Evolutionary conservation across 1,140 invertebrate species (phyloP), one percentile per base, ranked within the genome.

Genomic region (Drosophila mayri): DNA sequence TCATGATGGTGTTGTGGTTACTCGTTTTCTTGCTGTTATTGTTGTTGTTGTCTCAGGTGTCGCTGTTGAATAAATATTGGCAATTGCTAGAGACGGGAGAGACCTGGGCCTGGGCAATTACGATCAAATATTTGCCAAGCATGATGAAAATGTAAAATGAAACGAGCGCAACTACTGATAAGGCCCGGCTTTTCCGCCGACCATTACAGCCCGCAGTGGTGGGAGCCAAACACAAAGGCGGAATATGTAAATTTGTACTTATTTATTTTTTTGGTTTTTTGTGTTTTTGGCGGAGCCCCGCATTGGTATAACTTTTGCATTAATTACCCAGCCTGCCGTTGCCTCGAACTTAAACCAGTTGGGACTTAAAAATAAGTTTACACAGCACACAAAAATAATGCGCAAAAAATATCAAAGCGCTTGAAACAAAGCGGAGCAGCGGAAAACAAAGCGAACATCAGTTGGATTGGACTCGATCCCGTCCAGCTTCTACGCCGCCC

Each of bases 61-160:
- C 61, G 61, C 32, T 28, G 55, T 46, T 76, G 16, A 54, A 60
- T 74, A 62, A 62, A 73, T 57, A 76, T 76, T 76, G 43, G 55
- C 37, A 61, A 58, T 60, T 60, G 38, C 43, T 54, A 54, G 50
- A 22, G 18, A 10, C 12, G 18, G 28, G 7, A 52, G 32, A 20
- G 50, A 59, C 41, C 28, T 49, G 49, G 57, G 57, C 35, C 49
- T 61, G 71, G 59, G 50, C 59, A 57, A 76, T 67, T 76, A 71
- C 37, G 46, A 52, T 73, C 54, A 84, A 88, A 88, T 90, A 86
- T 86, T 86, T 88, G 55, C 50, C 18, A 20, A 67, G 46, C 30
- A 52, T 75, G 63, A 64, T 81, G 60, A 61, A 83, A 67, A 78
- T 64, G 75, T 67, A 60, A 82, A 82, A 60, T 52, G 37, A 30